These are phyloP conservation scores for Heteractis magnifica DNA, from an alignment of 92 coral and sea anemone genomes.

Conservation along the genomic window DNA sequence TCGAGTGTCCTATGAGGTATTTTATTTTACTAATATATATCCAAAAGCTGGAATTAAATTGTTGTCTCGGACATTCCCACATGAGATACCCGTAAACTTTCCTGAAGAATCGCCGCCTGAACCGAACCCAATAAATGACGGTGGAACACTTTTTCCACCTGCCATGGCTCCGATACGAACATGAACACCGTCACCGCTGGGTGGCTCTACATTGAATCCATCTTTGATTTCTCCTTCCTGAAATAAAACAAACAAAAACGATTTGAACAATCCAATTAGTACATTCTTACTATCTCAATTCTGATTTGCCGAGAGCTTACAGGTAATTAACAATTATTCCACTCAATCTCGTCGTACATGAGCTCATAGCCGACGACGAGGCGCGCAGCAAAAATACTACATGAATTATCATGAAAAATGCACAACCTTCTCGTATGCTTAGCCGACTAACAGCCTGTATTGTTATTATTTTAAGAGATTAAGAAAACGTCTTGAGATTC, in stretches of 20 bases:
- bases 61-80: slow-evolving; percentile 19
- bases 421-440: no score
- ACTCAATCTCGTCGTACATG: no score
- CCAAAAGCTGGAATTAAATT: slow-evolving; percentile 19
- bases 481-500: no score
- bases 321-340: no score
- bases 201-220: slow-evolving; percentile 48
- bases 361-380: no score
- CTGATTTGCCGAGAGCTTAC: no score
- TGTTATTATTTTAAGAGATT: no score
- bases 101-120: not conserved
- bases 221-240: slow-evolving; percentile 37
- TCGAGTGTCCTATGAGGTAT: not conserved
- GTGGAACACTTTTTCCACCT: not conserved
- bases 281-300: no score
- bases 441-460: no score
- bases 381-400: no score
- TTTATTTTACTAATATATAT: slow-evolving; percentile 16
- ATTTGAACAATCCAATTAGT: no score
- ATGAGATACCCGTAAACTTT: not conserved
- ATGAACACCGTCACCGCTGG: not conserved
- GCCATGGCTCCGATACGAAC: slow-evolving; percentile 72
- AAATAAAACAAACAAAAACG: not conserved
- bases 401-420: no score
- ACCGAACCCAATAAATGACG: slow-evolving; percentile 28